Evolutionary conservation across 2,888 invertebrate species (phyloP).

Genomic region (Andrena trimmerana): DNA sequence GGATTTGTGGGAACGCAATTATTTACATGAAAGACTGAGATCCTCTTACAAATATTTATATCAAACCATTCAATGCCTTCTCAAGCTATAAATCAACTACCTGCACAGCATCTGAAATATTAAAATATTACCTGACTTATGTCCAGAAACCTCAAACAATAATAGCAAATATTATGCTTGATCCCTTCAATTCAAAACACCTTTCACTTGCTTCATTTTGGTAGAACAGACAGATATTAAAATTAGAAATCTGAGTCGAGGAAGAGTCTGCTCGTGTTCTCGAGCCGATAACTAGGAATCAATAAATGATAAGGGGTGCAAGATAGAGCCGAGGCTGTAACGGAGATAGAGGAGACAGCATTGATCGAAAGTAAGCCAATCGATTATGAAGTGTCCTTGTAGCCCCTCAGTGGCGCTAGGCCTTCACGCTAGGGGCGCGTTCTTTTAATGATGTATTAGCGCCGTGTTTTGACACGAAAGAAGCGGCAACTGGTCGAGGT

Average conservation of each 20-base stretch:
- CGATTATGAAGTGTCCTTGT: constrained; percentile 70
- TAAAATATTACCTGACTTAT: too few relatives aligned
- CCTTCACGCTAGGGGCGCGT: constrained; percentile 62
- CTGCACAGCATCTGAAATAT: too few relatives aligned
- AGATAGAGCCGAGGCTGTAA: constrained; percentile 2
- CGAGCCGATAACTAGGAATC: constrained; percentile 11
- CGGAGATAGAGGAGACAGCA: constrained; percentile 16
- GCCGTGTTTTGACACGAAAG: constrained; percentile 80
- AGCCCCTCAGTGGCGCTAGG: constrained; percentile 63
- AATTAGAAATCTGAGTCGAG: neutral
- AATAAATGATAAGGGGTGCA: constrained; percentile 10
- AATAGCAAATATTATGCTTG: too few relatives aligned
- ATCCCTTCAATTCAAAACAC: neutral
- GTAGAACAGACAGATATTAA: neutral
- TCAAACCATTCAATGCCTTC: too few relatives aligned
- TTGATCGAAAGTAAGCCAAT: constrained; percentile 57
- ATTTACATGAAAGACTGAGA: neutral
- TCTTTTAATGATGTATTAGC: constrained; percentile 79
- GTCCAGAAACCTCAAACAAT: too few relatives aligned
- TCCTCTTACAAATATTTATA: neutral
- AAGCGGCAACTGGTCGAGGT: constrained; percentile 73
- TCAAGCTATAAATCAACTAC: too few relatives aligned
- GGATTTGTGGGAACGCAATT: neutral
- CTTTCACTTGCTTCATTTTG: neutral
- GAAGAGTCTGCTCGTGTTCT: neutral